A percentile compares a stretch with the other conserved stretches of the same genome.
Conservation (phyloP, 2,797 vertebrate species). For the Sebastes glaucus region DNA sequence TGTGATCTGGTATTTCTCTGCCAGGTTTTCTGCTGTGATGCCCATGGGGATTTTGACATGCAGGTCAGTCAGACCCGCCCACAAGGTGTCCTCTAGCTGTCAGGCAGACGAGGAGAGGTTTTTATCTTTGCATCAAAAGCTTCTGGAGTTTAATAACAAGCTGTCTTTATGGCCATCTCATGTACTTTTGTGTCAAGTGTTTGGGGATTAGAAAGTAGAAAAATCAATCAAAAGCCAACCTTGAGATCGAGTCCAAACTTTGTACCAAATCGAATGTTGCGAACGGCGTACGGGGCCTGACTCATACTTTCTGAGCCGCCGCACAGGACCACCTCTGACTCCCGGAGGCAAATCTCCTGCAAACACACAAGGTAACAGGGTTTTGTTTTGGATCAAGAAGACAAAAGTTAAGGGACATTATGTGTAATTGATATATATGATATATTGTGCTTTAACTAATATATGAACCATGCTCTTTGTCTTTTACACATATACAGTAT, state of each 20-base stretch:
- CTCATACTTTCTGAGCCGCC: slow-evolving; percentile 97
- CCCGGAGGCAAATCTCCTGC: slow-evolving; percentile 93
- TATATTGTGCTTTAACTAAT: not conserved
- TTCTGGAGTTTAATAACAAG: not conserved
- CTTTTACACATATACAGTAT: not conserved
- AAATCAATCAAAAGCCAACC: slow-evolving; percentile 58
- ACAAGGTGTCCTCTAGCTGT: slow-evolving; percentile 94
- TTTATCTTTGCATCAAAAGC: not conserved
- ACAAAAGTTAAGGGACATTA: not conserved
- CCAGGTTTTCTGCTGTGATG: slow-evolving; percentile 96
- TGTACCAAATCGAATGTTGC: slow-evolving; percentile 93
- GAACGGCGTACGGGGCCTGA: slow-evolving; percentile 89
- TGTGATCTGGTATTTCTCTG: slow-evolving; percentile 88
- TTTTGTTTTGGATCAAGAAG: not conserved
- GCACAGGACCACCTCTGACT: slow-evolving; percentile 93
- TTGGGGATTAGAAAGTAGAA: not conserved
- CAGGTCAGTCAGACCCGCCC: slow-evolving; percentile 89
- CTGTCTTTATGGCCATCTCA: not conserved
- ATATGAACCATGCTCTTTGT: not conserved
- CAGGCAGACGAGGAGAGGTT: not conserved
- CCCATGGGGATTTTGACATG: slow-evolving; percentile 92
- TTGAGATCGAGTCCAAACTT: slow-evolving; percentile 90
- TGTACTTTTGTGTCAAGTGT: not conserved
- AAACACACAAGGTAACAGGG: slow-evolving; percentile 20
- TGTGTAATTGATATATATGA: not conserved